Base-by-base conservation (phyloP, 2,888 invertebrate genomes). In the Stenurella melanura region DNA sequence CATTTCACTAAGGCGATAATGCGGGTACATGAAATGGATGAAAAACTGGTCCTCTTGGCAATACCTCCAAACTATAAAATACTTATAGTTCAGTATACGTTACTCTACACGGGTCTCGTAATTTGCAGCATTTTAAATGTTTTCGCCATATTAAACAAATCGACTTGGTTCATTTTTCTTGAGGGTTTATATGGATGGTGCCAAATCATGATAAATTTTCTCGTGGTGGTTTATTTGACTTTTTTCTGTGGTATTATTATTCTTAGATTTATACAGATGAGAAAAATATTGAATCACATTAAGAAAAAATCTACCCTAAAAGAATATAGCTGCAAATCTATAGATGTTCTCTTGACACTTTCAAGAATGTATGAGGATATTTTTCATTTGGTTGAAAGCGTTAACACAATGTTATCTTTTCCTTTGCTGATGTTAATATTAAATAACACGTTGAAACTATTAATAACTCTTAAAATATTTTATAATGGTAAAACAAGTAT, bases 391-490 rank as follows among this genome's bases (percentile, higher is more conserved):
- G n/a, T 63, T 30, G 54, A 58, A 18, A 21, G 12, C 12, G 11
- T 72, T 11, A 72, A 72, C 18, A 26, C 11, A 10, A 72, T 72
- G 72, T 15, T 63, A 15, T 72, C 72, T 17, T 54, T 72, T 15
- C 72, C 72, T 10, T 42, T 72, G 7, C 54, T 72, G 18, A 17
- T 50, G 42, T 18, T 63, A 18, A 30, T 19, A 30, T 6, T 50
- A 6, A 61, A 26, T 26, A n/a, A 50, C 15, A 30, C 15, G 4
- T 63, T 72, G 30, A 54, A 72, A 9, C 9, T 61, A 2, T 18
- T 63, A 19, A n/a, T 72, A 17, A 54, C 58, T 54, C 12, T 21
- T 54, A 72, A 38, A 26, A 72, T 72, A 10, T 63, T 72, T 17
- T 72, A 63, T 21, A 17, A 63, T 18, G 63, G 56, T 0, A 50